Evolutionary conservation across 1,140 invertebrate species (phyloP).

Genomic region (Cyclina sinensis): DNA sequence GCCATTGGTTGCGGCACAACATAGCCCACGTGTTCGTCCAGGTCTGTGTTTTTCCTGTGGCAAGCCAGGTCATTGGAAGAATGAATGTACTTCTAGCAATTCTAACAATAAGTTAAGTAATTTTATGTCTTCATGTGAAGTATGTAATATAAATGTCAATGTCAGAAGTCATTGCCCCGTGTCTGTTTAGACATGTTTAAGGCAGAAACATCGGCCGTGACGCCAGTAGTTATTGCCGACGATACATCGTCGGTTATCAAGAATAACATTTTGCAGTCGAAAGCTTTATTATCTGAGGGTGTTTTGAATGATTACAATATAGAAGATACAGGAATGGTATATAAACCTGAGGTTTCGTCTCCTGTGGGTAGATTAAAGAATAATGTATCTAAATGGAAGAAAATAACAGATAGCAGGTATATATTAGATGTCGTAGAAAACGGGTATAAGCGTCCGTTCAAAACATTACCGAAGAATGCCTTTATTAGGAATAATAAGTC

Average conservation of each 20-base stretch:
- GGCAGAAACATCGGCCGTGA: too few species aligned
- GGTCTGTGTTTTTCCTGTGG: slow-evolving; percentile 63
- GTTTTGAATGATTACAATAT: not conserved
- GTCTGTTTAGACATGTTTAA: too few species aligned
- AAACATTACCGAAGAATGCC: not conserved
- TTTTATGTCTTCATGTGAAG: not conserved
- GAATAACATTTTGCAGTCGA: not conserved
- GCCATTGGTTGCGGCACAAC: not conserved
- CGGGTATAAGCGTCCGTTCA: not conserved
- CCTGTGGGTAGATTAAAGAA: not conserved
- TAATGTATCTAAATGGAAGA: not conserved
- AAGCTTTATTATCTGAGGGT: not conserved
- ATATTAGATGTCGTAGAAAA: not conserved
- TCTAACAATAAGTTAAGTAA: slow-evolving; percentile 84
- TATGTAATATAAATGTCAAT: not conserved
- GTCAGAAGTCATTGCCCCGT: not conserved
- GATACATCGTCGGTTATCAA: not conserved
- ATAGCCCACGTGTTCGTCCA: not conserved
- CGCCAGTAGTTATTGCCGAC: not conserved
- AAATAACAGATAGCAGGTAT: not conserved
- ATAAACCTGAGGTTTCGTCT: not conserved
- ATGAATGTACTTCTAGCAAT: not conserved
- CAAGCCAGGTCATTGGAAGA: slow-evolving; percentile 57
- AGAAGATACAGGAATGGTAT: not conserved
- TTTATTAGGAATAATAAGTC: not conserved